Evolutionary conservation across 2,797 vertebrate species (phyloP).

Genomic region (Capromys pilorides): DNA sequence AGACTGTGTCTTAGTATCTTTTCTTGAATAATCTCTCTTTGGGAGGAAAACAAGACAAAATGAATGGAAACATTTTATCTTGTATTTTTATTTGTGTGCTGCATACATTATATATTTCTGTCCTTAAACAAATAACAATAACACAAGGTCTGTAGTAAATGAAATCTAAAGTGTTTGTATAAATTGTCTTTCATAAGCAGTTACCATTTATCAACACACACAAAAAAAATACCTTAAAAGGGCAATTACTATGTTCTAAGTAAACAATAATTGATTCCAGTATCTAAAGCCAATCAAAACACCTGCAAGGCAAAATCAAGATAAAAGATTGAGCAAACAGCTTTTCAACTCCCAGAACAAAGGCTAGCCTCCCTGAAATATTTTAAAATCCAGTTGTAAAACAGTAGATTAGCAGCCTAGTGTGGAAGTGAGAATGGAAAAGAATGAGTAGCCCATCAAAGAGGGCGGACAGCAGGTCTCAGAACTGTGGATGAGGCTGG

Average conservation of each 20-base stretch:
- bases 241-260: background rate
- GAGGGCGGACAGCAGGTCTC: background rate
- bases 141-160: background rate
- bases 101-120: background rate
- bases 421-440: background rate
- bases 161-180: constrained; percentile 19
- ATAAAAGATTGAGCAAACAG: background rate
- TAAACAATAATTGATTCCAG: background rate
- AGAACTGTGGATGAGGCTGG: background rate
- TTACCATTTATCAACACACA: constrained; percentile 31
- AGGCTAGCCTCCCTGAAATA: background rate
- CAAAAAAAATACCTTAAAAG: constrained; percentile 36
- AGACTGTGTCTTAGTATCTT: background rate
- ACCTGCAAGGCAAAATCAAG: constrained; percentile 28
- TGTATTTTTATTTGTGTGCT: constrained; percentile 19
- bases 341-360: constrained; percentile 25
- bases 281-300: constrained; percentile 11
- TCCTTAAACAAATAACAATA: constrained; percentile 51
- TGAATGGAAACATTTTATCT: constrained; percentile 11
- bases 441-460: background rate
- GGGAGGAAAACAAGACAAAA: background rate
- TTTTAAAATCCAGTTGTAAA: background rate
- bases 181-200: constrained; percentile 17
- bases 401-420: background rate
- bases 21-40: constrained; percentile 52